Evolutionary conservation across 2,797 vertebrate species (phyloP).

Genomic region (Lagothrix lagotricha): DNA sequence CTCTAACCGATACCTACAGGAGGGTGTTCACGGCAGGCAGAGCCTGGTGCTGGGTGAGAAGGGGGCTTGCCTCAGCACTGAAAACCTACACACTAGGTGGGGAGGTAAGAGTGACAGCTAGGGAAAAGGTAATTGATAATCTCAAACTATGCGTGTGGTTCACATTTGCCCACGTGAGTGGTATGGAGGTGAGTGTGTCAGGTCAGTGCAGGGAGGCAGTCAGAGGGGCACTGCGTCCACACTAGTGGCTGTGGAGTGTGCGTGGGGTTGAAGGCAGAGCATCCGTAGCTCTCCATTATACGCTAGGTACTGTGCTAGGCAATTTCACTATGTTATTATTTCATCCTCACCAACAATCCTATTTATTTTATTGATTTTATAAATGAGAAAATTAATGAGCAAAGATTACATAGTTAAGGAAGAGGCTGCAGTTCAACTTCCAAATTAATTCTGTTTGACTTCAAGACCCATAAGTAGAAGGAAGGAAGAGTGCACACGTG

Average conservation of each 20-base stretch:
- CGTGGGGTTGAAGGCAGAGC: background rate
- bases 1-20: background rate
- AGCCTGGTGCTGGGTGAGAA: background rate
- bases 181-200: fast-evolving
- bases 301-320: background rate
- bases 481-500: background rate
- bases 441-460: background rate
- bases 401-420: conserved; percentile 4
- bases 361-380: conserved; percentile 40
- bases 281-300: no score
- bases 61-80: background rate
- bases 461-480: conserved; percentile 26
- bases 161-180: fast-evolving
- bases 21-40: background rate
- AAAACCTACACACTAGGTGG: fast-evolving
- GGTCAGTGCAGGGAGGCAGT: background rate
- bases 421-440: background rate
- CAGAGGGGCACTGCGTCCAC: background rate
- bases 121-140: background rate
- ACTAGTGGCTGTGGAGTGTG: background rate
- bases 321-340: background rate
- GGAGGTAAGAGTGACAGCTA: background rate
- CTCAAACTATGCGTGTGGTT: background rate
- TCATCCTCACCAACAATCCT: background rate
- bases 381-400: conserved; percentile 19